Conservation (phyloP, 2,888 invertebrate genomes). For the Cacoxenus indagator region DNA sequence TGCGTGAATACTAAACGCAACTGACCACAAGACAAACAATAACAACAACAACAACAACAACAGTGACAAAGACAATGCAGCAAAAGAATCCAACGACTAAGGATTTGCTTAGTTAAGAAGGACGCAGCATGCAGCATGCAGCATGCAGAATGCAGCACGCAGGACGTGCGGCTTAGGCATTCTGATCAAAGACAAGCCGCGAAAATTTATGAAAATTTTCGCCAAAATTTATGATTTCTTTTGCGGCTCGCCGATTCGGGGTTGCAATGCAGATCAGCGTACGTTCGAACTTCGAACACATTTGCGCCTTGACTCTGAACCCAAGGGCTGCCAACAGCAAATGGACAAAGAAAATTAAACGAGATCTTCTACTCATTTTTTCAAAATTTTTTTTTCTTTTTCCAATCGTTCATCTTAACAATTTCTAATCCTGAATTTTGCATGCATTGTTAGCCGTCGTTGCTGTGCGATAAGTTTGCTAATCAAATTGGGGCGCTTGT, state of each 20-base stretch:
- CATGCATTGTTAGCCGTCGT: slow-evolving; percentile 53
- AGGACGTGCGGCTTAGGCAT: not conserved
- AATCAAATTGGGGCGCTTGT: slow-evolving; percentile 47
- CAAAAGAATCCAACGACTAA: too few species aligned
- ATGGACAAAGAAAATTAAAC: slow-evolving; percentile 24
- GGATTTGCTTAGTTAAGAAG: too few species aligned
- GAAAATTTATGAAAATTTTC: not conserved
- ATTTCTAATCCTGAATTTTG: slow-evolving; percentile 43
- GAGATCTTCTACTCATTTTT: slow-evolving; percentile 28
- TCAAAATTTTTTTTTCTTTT: slow-evolving; percentile 20
- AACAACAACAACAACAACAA: slow-evolving; percentile 5
- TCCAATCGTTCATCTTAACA: not conserved
- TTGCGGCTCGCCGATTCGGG: not conserved
- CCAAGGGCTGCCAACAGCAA: not conserved
- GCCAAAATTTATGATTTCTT: not conserved
- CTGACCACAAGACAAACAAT: slow-evolving; percentile 23
- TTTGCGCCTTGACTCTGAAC: slow-evolving; percentile 34
- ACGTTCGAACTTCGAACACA: too few species aligned
- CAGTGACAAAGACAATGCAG: not conserved
- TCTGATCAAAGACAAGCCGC: not conserved
- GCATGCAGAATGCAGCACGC: too few species aligned
- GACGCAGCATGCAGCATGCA: too few species aligned
- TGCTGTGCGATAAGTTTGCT: not conserved
- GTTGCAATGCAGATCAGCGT: slow-evolving; percentile 1
- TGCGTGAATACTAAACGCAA: slow-evolving; percentile 47